These are phyloP conservation scores for Nesometra sesokonis DNA, from an alignment of 35 echinoderm and acorn worm genomes.

Conservation along the genomic window DNA sequence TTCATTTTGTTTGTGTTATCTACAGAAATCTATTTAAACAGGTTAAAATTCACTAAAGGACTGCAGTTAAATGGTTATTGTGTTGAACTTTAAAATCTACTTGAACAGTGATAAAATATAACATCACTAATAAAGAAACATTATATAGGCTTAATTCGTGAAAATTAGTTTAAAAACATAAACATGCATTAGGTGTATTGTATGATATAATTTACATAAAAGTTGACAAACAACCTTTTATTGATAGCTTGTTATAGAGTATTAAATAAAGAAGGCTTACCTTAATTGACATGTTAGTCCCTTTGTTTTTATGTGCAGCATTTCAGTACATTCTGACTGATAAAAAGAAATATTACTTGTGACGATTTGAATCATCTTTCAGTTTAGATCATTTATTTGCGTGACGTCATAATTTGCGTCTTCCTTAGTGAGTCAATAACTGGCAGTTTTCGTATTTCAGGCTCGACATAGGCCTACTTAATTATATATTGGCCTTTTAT, in stretches of 20 bases:
- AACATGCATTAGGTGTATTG: background rate
- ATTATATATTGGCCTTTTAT: background rate
- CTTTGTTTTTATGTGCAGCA: background rate
- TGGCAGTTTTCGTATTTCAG: background rate
- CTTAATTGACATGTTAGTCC: background rate
- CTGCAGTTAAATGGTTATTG: too few species aligned
- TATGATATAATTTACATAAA: background rate
- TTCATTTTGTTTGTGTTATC: too few species aligned
- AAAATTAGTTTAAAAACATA: too few species aligned
- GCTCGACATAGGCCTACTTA: background rate
- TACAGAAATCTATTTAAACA: too few species aligned
- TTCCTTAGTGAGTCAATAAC: background rate
- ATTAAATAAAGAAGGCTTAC: background rate
- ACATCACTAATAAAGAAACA: too few species aligned
- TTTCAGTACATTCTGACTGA: background rate
- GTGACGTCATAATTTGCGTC: background rate
- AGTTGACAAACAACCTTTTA: background rate
- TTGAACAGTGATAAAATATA: too few species aligned
- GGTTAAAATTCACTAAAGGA: too few species aligned
- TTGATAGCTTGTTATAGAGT: background rate
- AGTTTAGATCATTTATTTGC: background rate
- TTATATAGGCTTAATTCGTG: too few species aligned
- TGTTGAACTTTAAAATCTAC: too few species aligned
- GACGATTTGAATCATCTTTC: background rate
- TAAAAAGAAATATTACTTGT: background rate